Evolutionary conservation across 2,888 invertebrate genomes (phyloP), one percentile per base, ranked within the genome.

Genomic region (Calameuta pallipes): DNA sequence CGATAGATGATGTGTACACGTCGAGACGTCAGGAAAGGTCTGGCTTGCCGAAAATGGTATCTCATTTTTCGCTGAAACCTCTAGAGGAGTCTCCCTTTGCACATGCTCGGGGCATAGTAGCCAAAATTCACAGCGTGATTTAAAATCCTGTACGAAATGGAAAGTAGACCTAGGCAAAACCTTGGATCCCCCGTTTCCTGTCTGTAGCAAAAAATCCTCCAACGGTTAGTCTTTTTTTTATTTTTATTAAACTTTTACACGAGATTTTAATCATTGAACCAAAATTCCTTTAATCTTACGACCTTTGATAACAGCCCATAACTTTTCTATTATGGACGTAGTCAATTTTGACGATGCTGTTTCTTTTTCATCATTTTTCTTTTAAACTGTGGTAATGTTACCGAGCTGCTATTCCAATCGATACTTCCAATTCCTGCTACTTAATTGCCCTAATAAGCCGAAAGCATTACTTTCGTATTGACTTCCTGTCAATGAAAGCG

Each of bases 11-110:
- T 23, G 56, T 56, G 56, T 56, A 11, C 77, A 70, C 69, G 76
- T 76, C 78, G 74, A 37, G 79, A 76, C 75, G 69, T 69, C 69
- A 70, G 77, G 30, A 77, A 73, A 78, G 75, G 69, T 71, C 37
- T 81, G 79, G 79, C 85, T 82, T 76, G 79, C 73, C 56, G 73
- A 79, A 77, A 82, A 81, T 82, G 78, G 78, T 75, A 78, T 77
- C 76, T 76, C 83, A 81, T 82, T 83, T 80, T 83, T 80, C 80
- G 76, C 73, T 9, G 56, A 15, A 56, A 23, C 56, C 23, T 56
- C 56, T 36, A 12, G 15, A 23, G 56, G 15, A 23, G 56, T 2
- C 56, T 56, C 56, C 56, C 23, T 56, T 23, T 56, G 6, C 56
- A 23, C 2, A 56, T 56, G 23, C 56, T 56, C 2, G 9, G 9